Evolutionary conservation across 2,888 invertebrate genomes (phyloP), one percentile per base, ranked within the genome.

Genomic region (Odontocerum albicorne): DNA sequence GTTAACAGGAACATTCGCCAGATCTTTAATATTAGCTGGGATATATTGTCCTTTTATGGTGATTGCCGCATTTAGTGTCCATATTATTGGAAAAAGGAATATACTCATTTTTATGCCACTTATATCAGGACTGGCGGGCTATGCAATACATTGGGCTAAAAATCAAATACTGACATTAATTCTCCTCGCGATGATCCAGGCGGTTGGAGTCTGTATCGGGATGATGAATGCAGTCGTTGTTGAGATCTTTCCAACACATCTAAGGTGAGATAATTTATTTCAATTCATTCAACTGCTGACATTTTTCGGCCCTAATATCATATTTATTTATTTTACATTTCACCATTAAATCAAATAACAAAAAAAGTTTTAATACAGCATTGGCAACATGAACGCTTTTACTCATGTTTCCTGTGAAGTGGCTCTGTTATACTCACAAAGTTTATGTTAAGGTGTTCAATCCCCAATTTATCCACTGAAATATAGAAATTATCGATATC

Each of bases 41-140:
- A 79, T 81, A 3, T 86, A 87, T 65, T 76, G 85, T 17, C 64
- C 84, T 1, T 82, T 85, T 65, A 88, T 86, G 67, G 65, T 85
- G 22, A 63, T 82, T 16, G 85, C 85, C 13, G 84, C 87, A 8
- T 81, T 81, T 66, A 71, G 86, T 0, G 84, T 81, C 31, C 76
- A 77, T 55, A 43, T 66, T 1, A 49, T 77, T 4, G 80, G 80
- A 21, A 85, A 86, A 66, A 82, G 82, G 66, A 68, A 71, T 33
- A 73, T 83, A 51, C 67, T 83, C n/a, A 66, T 83, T 64, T 68
- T 70, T 61, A 70, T 70, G 62, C 71, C 82, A 40, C 49, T 77
- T 0, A 53, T 77, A 2, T 80, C 84, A 0, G 83, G 84, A 0
- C 16, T 78, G 1, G 81, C 83, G 38, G 80, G 84, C 0, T 73